Evolutionary conservation across 2,113 vertebrate genomes (phyloP).

Genomic region (Urocolius indicus): DNA sequence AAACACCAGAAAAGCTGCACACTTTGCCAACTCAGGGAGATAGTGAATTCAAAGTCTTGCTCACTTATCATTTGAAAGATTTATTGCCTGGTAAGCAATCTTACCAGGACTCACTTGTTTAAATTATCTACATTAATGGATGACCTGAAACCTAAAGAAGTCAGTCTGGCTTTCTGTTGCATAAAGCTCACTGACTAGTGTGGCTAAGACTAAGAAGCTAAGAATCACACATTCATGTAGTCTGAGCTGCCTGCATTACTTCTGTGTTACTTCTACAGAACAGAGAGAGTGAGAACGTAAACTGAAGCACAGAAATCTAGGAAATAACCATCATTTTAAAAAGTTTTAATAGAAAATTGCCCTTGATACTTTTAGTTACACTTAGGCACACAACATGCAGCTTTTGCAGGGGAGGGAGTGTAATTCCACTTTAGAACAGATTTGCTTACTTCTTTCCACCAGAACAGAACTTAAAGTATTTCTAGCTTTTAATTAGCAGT

Average conservation of each 20-base stretch:
- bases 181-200: background rate
- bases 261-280: background rate
- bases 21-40: background rate
- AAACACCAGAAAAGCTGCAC: background rate
- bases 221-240: background rate
- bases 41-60: background rate
- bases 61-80: slow-evolving; percentile 12
- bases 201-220: background rate
- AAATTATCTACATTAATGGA: slow-evolving; percentile 44
- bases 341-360: background rate
- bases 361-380: background rate
- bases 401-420: background rate
- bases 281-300: background rate
- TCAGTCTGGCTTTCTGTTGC: slow-evolving; percentile 8
- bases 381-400: background rate
- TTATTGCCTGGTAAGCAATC: background rate
- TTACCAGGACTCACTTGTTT: slow-evolving; percentile 26
- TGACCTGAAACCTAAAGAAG: slow-evolving; percentile 42
- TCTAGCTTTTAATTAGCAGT: slow-evolving; percentile 23
- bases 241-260: background rate
- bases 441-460: slow-evolving; percentile 17
- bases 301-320: background rate
- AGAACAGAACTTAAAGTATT: background rate
- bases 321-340: background rate
- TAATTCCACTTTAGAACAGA: slow-evolving; percentile 12